A percentile compares a stretch with the other conserved stretches of the same genome.
These are phyloP conservation scores for Cephus runcator DNA, from an alignment of 2,888 invertebrate species.

Conservation along the genomic window DNA sequence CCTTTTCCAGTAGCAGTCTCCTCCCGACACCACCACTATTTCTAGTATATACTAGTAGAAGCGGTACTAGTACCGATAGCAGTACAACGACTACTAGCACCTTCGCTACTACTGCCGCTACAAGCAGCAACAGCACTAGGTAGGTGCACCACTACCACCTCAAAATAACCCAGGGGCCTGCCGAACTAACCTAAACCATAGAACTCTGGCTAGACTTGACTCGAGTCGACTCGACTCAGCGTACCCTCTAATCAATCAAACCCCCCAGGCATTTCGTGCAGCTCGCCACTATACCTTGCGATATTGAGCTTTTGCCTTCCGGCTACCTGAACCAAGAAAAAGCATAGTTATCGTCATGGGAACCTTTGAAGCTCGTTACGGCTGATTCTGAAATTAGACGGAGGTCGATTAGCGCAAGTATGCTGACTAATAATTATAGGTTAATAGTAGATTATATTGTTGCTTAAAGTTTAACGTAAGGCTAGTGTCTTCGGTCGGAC, in stretches of 20 bases:
- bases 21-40: conserved; percentile 33
- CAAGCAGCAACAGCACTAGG: neutral
- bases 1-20: conserved; percentile 28
- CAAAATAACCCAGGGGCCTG: conserved; percentile 60
- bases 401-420: neutral
- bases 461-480: neutral
- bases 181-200: conserved; percentile 57
- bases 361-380: neutral
- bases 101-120: neutral
- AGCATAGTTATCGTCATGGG: neutral
- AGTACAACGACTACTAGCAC: neutral
- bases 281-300: conserved; percentile 13
- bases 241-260: conserved; percentile 65
- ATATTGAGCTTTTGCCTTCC: neutral
- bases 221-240: conserved; percentile 30
- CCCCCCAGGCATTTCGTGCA: conserved; percentile 59
- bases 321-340: neutral
- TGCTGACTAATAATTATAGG: neutral
- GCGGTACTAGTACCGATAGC: neutral
- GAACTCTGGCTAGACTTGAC: conserved; percentile 33
- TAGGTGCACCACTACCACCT: conserved; percentile 31
- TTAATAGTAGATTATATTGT: neutral
- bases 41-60: conserved; percentile 12
- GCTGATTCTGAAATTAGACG: neutral
- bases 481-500: neutral